Percentiles rank a stretch among this genome's conserved stretches.
Conservation (phyloP, 2,797 vertebrate species). For the Erethizon dorsatum region DNA sequence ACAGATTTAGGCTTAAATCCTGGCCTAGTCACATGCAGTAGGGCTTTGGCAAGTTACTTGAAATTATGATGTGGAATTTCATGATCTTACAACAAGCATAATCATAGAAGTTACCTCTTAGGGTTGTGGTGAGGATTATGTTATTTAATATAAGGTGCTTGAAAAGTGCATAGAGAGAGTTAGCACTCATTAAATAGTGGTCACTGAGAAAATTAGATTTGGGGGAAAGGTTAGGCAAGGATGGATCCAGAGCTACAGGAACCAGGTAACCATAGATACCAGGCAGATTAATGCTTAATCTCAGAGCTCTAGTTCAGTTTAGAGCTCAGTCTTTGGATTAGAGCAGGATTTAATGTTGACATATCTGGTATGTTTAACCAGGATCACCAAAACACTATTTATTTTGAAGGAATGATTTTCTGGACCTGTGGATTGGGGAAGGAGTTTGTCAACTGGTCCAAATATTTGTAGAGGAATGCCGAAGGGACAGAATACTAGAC, state of each 20-base stretch:
- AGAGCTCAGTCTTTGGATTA: neutral
- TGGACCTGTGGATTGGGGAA: neutral
- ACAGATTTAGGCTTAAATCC: neutral
- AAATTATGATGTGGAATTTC: neutral
- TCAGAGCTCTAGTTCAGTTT: constrained; percentile 38
- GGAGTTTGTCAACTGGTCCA: neutral
- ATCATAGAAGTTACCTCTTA: neutral
- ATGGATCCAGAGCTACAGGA: neutral
- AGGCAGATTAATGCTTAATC: neutral
- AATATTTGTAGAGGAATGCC: neutral
- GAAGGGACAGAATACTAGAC: neutral
- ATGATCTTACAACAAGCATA: neutral
- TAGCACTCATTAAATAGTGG: neutral
- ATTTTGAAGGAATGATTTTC: neutral
- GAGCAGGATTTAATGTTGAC: neutral
- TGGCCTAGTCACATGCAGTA: neutral
- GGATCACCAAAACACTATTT: neutral
- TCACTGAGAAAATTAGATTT: constrained; percentile 1
- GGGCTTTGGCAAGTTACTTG: neutral
- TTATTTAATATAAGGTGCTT: constrained; percentile 20
- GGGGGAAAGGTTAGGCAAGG: neutral
- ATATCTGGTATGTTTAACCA: constrained; percentile 1
- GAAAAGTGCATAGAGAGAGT: neutral
- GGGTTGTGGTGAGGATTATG: neutral
- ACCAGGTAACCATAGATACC: neutral